These are phyloP conservation scores for Melanitta fusca DNA, from an alignment of 2,797 vertebrate species.

Conservation along the genomic window DNA sequence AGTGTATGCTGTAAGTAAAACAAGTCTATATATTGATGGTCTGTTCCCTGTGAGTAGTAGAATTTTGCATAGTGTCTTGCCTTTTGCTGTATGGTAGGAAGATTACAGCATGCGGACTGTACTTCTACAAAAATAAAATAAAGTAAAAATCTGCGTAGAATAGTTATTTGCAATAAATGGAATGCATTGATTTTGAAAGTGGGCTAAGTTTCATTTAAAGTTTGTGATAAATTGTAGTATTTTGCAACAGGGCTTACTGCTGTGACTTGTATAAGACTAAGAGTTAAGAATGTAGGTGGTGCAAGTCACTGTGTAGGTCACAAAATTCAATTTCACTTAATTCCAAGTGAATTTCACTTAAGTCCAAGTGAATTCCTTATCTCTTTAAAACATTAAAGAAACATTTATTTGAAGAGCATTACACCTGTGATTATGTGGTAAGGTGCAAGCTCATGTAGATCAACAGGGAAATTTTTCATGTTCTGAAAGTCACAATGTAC, in stretches of 20 bases:
- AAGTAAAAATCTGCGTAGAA: background rate
- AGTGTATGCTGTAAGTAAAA: background rate
- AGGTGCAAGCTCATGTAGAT: background rate
- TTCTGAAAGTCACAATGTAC: background rate
- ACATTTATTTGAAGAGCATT: background rate
- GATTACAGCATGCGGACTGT: background rate
- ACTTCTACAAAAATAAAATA: background rate
- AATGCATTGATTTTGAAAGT: background rate
- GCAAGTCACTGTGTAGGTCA: background rate
- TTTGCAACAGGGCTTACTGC: background rate
- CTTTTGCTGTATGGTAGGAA: background rate
- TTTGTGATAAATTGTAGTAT: background rate
- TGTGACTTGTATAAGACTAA: background rate
- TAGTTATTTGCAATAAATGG: background rate
- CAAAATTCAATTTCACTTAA: background rate
- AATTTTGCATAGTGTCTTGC: background rate
- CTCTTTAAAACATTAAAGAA: background rate
- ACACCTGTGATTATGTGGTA: background rate
- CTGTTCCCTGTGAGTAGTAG: background rate
- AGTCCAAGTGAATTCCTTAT: background rate
- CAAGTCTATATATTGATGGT: background rate
- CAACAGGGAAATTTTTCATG: background rate
- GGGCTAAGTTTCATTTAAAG: background rate
- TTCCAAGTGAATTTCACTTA: background rate
- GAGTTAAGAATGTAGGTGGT: background rate